A percentile compares a stretch with the other conserved stretches of the same genome.
phyloP scores from a whole-genome alignment of 2,113 vertebrate genomes.

The Petroica traversi region DNA sequence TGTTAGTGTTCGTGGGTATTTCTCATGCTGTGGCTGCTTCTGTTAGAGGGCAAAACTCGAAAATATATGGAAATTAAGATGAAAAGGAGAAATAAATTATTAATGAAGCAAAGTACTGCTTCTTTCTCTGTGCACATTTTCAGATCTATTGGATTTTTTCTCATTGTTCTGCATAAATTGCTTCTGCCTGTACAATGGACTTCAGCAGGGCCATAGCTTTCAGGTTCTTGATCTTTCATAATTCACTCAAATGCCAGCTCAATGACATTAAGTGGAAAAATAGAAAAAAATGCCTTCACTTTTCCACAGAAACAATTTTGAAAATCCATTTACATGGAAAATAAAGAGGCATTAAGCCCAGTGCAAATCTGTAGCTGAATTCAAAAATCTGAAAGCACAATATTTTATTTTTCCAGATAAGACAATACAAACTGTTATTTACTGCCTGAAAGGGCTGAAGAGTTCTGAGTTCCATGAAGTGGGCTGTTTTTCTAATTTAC shows the following conservation, averaged over 20 bases:
- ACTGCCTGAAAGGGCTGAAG: constrained; percentile 19
- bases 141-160: constrained; percentile 53
- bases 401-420: constrained; percentile 65
- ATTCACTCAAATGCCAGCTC: constrained; percentile 61
- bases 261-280: constrained; percentile 69
- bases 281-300: constrained; percentile 52
- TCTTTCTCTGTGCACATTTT: constrained; percentile 29
- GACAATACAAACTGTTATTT: constrained; percentile 50
- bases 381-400: constrained; percentile 56
- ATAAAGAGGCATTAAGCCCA: constrained; percentile 61
- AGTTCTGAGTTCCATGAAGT: neutral
- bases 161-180: constrained; percentile 59
- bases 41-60: neutral
- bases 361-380: constrained; percentile 55
- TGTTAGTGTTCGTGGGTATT: neutral
- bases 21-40: constrained; percentile 2
- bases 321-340: constrained; percentile 69
- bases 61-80: constrained; percentile 52
- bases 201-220: constrained; percentile 39
- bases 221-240: constrained; percentile 62
- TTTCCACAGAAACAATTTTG: constrained; percentile 66
- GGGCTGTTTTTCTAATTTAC: neutral
- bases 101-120: constrained; percentile 47
- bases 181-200: constrained; percentile 51
- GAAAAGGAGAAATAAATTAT: constrained; percentile 62